phyloP scores from a whole-genome alignment of 2,888 invertebrate species.

The Hemistola chrysoprasaria region DNA sequence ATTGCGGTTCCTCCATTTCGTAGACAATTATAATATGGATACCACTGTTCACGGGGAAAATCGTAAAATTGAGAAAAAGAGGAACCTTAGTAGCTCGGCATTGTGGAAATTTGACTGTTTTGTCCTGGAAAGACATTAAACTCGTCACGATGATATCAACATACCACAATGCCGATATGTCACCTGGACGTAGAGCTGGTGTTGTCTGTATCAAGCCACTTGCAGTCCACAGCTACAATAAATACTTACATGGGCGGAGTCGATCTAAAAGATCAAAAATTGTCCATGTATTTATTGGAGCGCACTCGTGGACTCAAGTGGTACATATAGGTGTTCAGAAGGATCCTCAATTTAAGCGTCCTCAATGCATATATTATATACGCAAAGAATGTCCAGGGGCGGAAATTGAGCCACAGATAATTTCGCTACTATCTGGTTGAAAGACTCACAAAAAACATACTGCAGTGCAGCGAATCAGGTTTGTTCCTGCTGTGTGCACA shows the following conservation, averaged over 20 bases:
- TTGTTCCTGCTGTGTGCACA: too few relatives aligned
- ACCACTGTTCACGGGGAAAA: background rate
- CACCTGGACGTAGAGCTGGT: slow-evolving; percentile 12
- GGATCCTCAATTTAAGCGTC: slow-evolving; percentile 21
- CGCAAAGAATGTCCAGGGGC: too few relatives aligned
- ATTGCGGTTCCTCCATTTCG: slow-evolving; percentile 18
- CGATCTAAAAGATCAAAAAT: slow-evolving; percentile 30
- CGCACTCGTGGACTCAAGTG: slow-evolving; percentile 23
- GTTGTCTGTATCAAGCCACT: slow-evolving; percentile 1
- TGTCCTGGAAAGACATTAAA: slow-evolving; percentile 5
- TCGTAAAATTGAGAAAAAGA: background rate
- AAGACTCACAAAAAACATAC: too few relatives aligned
- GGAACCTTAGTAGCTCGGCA: slow-evolving; percentile 1
- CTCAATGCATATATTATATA: slow-evolving; percentile 18
- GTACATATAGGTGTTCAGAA: slow-evolving; percentile 26
- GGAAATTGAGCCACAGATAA: too few relatives aligned
- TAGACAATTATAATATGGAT: too few relatives aligned
- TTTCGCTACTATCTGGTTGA: too few relatives aligned
- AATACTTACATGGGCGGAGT: slow-evolving; percentile 31
- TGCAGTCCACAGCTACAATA: slow-evolving; percentile 25
- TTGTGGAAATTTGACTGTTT: slow-evolving; percentile 1
- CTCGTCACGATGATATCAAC: slow-evolving; percentile 4
- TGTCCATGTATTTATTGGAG: slow-evolving; percentile 28
- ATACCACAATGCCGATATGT: slow-evolving; percentile 7
- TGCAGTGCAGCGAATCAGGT: background rate